Evolutionary conservation across 35 echinoderm and acorn worm genomes (phyloP).

Genomic region (Ophioderma brevispina): DNA sequence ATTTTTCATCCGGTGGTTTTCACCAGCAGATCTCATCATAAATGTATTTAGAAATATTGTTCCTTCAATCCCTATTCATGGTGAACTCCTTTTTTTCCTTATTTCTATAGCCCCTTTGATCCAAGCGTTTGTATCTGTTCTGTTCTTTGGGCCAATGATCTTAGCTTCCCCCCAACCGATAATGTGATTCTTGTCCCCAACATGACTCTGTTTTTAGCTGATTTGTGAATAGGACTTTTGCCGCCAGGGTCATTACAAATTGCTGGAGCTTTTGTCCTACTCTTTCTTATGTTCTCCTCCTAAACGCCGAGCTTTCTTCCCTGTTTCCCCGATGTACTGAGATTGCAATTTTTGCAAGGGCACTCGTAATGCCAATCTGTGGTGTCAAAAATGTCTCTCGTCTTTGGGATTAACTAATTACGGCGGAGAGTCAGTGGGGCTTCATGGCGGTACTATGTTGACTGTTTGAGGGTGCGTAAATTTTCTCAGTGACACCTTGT

Average conservation of each 20-base stretch:
- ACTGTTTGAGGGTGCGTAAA: background rate
- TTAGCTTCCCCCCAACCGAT: too few relatives aligned
- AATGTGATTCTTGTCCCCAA: too few relatives aligned
- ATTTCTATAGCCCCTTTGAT: too few relatives aligned
- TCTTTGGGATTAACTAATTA: background rate
- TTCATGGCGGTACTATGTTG: background rate
- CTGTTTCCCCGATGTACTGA: background rate
- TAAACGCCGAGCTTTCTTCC: background rate
- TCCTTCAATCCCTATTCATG: background rate
- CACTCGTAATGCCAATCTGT: background rate
- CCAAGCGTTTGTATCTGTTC: background rate
- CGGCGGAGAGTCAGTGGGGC: background rate
- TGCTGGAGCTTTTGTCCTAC: background rate
- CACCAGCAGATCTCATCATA: background rate
- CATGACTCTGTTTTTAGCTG: background rate
- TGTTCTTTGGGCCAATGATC: background rate
- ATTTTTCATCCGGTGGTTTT: background rate
- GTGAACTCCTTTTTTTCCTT: background rate
- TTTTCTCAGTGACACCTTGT: background rate
- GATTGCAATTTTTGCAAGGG: background rate
- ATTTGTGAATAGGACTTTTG: background rate
- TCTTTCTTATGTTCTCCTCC: background rate
- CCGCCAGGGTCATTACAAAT: background rate
- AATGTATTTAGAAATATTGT: background rate
- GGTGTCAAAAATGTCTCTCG: background rate